Conservation (phyloP, 2,113 vertebrate genomes). For the Carollia perspicillata region DNA sequence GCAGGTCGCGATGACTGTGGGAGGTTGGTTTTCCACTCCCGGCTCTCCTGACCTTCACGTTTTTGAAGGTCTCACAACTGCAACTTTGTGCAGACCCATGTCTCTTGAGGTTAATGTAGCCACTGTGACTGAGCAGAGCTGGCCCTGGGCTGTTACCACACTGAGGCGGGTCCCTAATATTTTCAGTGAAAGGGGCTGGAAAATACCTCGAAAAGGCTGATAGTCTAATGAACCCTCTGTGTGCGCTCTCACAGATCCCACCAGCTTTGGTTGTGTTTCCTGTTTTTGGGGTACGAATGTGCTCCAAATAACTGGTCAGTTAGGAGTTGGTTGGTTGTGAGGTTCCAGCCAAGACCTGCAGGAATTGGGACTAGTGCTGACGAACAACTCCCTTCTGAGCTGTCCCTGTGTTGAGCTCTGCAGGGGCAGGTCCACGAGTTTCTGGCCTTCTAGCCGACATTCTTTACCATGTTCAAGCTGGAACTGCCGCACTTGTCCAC, state of each 20-base stretch:
- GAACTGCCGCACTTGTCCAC: background rate
- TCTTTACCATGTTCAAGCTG: background rate
- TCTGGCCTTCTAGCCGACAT: background rate
- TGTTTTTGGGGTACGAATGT: background rate
- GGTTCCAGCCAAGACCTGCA: background rate
- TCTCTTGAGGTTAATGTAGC: background rate
- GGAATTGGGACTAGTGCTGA: background rate
- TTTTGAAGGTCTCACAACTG: background rate
- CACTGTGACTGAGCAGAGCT: background rate
- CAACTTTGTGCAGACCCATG: background rate
- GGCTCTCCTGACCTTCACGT: background rate
- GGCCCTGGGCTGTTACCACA: background rate
- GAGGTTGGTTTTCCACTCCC: background rate
- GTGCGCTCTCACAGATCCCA: background rate
- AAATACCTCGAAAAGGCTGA: background rate
- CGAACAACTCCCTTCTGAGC: background rate
- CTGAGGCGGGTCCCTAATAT: background rate
- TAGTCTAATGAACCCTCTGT: background rate
- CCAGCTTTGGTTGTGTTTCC: background rate
- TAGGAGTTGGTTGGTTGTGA: background rate
- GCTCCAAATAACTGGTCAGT: background rate
- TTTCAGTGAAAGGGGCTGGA: background rate
- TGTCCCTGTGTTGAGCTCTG: background rate
- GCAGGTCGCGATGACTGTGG: background rate
- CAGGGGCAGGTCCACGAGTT: background rate